phyloP scores from a whole-genome alignment of 2,888 invertebrate species.

The Gastrophysa polygoni region DNA sequence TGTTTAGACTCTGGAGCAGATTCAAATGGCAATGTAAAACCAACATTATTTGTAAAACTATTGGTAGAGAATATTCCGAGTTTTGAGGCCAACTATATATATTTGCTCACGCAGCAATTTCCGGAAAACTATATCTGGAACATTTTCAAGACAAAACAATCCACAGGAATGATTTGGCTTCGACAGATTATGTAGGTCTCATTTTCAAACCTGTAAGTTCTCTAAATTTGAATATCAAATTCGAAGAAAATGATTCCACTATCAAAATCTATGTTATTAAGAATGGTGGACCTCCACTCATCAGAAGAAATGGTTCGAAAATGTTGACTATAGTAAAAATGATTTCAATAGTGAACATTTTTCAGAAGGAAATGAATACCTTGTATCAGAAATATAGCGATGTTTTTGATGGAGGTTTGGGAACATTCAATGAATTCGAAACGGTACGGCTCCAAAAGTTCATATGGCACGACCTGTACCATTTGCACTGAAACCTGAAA shows the following conservation, averaged over 20 bases:
- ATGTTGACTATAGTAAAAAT: neutral
- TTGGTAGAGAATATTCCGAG: too few species aligned
- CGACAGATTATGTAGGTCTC: neutral
- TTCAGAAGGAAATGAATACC: neutral
- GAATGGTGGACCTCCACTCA: neutral
- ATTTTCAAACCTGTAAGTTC: neutral
- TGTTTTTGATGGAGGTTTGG: neutral
- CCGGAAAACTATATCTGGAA: neutral
- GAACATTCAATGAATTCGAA: neutral
- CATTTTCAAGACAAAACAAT: neutral
- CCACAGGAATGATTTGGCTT: neutral
- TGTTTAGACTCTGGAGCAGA: too few species aligned
- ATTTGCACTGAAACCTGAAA: neutral
- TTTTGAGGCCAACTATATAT: neutral
- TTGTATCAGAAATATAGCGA: neutral
- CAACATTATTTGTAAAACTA: neutral
- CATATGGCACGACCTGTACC: neutral
- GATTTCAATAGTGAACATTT: neutral
- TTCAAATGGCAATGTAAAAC: neutral
- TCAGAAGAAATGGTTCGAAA: neutral
- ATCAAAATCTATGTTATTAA: conserved; percentile 5
- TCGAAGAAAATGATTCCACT: neutral
- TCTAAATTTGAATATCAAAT: neutral
- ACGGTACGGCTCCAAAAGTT: neutral
- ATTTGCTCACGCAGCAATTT: neutral